These are phyloP conservation scores for Pocota personata DNA, from an alignment of 2,888 invertebrate genomes.

Conservation along the genomic window DNA sequence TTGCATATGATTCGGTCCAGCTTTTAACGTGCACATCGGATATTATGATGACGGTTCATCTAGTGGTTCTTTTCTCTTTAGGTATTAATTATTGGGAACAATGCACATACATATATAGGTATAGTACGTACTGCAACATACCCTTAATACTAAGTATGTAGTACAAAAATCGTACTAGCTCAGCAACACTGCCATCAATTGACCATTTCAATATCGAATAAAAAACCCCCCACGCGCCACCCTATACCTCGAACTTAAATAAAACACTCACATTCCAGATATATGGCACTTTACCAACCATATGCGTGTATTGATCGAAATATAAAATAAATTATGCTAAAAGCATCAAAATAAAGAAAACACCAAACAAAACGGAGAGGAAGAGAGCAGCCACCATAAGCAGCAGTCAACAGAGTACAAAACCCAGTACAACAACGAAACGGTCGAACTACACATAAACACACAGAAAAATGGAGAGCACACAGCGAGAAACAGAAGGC, in stretches of 20 bases:
- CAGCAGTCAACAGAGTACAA: not conserved
- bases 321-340: constrained; percentile 63
- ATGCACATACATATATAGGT: too few relatives aligned
- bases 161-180: not conserved
- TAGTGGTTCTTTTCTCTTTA: too few relatives aligned
- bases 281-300: constrained; percentile 44
- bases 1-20: too few relatives aligned
- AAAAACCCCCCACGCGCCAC: not conserved
- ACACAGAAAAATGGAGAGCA: not conserved
- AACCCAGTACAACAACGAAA: constrained; percentile 1
- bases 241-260: constrained; percentile 14
- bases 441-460: not conserved
- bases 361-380: constrained; percentile 5
- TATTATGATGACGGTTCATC: too few relatives aligned
- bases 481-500: constrained; percentile 28
- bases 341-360: constrained; percentile 57
- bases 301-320: constrained; percentile 62
- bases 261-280: constrained; percentile 48
- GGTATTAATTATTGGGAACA: too few relatives aligned
- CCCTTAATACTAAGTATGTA: too few relatives aligned
- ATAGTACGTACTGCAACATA: too few relatives aligned
- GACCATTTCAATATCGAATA: not conserved
- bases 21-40: too few relatives aligned
- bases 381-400: not conserved
- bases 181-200: constrained; percentile 40